A percentile compares a stretch with the other conserved stretches of the same genome.
phyloP scores from a whole-genome alignment of 2,888 invertebrate species.

The Drepanosiphum platanoidis region DNA sequence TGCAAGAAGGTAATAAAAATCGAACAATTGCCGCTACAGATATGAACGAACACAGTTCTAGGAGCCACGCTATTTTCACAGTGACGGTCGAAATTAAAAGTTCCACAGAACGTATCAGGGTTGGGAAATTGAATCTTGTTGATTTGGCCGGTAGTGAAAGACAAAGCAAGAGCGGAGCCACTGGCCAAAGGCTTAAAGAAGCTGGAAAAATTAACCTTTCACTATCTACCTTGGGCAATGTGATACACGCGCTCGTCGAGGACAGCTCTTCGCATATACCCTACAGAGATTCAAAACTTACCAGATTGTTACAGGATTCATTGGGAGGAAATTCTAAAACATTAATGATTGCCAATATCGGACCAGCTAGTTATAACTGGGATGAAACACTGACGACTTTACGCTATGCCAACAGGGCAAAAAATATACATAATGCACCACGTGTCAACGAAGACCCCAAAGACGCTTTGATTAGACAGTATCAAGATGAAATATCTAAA shows the following conservation, averaged over 20 bases:
- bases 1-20: conserved; percentile 92
- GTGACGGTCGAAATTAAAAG: conserved; percentile 83
- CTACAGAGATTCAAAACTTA: conserved; percentile 96
- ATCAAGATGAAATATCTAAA: conserved; percentile 92
- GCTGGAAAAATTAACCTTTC: conserved; percentile 98
- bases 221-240: conserved; percentile 96
- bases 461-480: conserved; percentile 93
- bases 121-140: conserved; percentile 93
- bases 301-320: conserved; percentile 94
- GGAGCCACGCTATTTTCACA: conserved; percentile 98
- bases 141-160: conserved; percentile 98
- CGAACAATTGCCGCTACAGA: conserved; percentile 95
- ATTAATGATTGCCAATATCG: conserved; percentile 99
- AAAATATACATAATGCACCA: conserved; percentile 98
- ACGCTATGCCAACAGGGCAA: conserved; percentile 95
- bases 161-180: conserved; percentile 96
- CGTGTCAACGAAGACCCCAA: conserved; percentile 99
- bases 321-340: conserved; percentile 99
- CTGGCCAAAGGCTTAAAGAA: conserved; percentile 91
- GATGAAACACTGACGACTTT: conserved; percentile 98
- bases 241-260: conserved; percentile 93
- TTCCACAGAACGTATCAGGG: conserved; percentile 66
- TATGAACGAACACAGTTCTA: conserved; percentile 98
- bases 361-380: conserved; percentile 96
- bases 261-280: conserved; percentile 96